phyloP scores from a whole-genome alignment of 2,888 invertebrate genomes.

The Sipha maydis region DNA sequence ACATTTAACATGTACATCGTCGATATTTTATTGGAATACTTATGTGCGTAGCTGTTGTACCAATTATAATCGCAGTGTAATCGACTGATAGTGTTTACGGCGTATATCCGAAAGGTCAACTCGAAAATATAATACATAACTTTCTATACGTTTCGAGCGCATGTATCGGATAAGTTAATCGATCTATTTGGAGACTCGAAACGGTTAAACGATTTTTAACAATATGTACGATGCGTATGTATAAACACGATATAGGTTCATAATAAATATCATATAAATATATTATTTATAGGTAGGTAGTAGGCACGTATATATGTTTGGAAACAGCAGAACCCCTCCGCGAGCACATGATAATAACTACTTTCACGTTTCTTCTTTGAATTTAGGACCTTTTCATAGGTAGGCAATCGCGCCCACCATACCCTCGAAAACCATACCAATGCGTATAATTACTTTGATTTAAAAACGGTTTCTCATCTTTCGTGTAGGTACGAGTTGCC shows the following conservation, averaged over 20 bases:
- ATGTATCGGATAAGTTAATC: constrained; percentile 30
- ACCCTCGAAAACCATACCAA: constrained; percentile 7
- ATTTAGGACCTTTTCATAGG: constrained; percentile 36
- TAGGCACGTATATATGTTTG: not conserved
- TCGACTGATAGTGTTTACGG: not conserved
- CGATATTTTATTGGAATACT: too few species aligned
- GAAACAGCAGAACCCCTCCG: not conserved
- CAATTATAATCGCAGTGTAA: not conserved
- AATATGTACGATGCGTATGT: not conserved
- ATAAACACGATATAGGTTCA: too few species aligned
- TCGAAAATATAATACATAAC: not conserved
- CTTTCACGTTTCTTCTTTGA: constrained; percentile 49
- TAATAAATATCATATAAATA: not conserved
- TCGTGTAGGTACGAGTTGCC: not conserved
- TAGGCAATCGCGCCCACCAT: constrained; percentile 36
- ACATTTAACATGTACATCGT: not conserved
- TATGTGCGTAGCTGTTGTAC: not conserved
- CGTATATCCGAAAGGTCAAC: not conserved
- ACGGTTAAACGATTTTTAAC: constrained; percentile 47
- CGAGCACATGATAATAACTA: constrained; percentile 15
- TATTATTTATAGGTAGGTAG: not conserved
- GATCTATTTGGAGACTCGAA: constrained; percentile 20
- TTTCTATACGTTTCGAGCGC: not conserved
- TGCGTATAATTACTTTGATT: constrained; percentile 46
- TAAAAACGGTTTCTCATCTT: constrained; percentile 27